Evolutionary conservation across 2,797 vertebrate genomes (phyloP), one percentile per base, ranked within the genome.

Genomic region (Sternotherus odoratus): DNA sequence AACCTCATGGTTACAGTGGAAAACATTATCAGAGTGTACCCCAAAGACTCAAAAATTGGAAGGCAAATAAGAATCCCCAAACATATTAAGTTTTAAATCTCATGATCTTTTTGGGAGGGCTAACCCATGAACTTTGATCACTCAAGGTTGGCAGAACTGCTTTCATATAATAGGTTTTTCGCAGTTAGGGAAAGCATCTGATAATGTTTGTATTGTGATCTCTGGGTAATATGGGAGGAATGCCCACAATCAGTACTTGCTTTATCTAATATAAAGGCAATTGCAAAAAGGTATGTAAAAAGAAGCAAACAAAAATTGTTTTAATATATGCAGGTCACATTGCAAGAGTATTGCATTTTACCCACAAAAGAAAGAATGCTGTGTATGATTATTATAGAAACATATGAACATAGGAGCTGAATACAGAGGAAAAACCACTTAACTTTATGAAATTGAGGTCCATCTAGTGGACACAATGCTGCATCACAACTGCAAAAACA

Each of bases 381-480:
- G 0, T 3, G 1, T 4, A 51, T 10, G 0, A 2, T 1, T 78
- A 63, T 19, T n/a, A 11, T 48, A 75, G 39, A 30, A 46, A 75
- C 43, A 75, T 46, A 26, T 16, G 72, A 75, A 75, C 43, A 28
- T 48, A 48, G 2, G 4, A 72, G 30, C 5, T 9, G 6, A 4
- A 79, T 0, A 3, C 21, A 39, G 78, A 69, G 54, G 79, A 79
- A 75, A 39, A 79, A 39, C 11, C 33, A 82, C 77, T 56, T 77
- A 89, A 81, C 75, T 87, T 72, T 89, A 94, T 86, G 92, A 95
- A 91, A 89, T 39, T 93, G 74, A 92, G 50, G 36, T 87, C 95
- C 96, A 97, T 96, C 96, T 97, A 95, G 92, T 95, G 95, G 95
- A 85, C 54, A 86, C 54, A 88, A 85, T 39, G 89, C 28, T 89